Base-by-base conservation (phyloP, 2,113 vertebrate genomes). In the Copsychus sechellarum region DNA sequence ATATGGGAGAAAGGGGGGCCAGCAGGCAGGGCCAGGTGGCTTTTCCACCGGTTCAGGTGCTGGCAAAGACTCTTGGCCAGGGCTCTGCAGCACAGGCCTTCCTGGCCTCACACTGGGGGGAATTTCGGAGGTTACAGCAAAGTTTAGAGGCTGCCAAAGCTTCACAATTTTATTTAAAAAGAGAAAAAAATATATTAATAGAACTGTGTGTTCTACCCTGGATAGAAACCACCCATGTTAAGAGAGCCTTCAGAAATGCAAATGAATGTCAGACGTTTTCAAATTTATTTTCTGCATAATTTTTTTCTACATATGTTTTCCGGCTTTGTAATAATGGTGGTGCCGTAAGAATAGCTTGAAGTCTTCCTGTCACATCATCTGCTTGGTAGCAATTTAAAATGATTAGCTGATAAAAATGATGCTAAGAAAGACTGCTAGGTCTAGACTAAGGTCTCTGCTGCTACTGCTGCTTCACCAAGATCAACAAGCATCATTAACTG, bases 201-300 rank as follows among this genome's bases (percentile, higher is more conserved):
- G 47, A 70, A 72, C 36, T 5, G 2, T 28, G 47, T 66, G 69
- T 87, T 78, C 43, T 80, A 28, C n/a, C 20, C 62, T 53, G 74
- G 31, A 51, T 60, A 82, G 84, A 89, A 91, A 72, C n/a, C 85
- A 85, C n/a, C 31, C 40, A 9, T 80, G 31, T 34, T 29, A 66
- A 53, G 40, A 76, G 66, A 93, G 21, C 58, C 81, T 92, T 90
- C 85, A 86, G 90, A 87, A 94, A 88, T 72, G 73, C 81, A 89
- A 87, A 84, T 67, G 16, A 48, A 29, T 56, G 69, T 50, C 56
- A 81, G 56, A 84, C 78, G 51, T 81, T 73, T 86, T 73, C 86
- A 86, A 51, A 62, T 78, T 86, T 83, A 72, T 90, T 95, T 91
- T 42, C 71, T 92, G 67, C 62, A 53, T 7, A 5, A 23, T 2